Evolutionary conservation across 92 coral and sea anemone species (phyloP), one percentile per base, ranked within the genome.

Genomic region (Phymanthus crucifer): DNA sequence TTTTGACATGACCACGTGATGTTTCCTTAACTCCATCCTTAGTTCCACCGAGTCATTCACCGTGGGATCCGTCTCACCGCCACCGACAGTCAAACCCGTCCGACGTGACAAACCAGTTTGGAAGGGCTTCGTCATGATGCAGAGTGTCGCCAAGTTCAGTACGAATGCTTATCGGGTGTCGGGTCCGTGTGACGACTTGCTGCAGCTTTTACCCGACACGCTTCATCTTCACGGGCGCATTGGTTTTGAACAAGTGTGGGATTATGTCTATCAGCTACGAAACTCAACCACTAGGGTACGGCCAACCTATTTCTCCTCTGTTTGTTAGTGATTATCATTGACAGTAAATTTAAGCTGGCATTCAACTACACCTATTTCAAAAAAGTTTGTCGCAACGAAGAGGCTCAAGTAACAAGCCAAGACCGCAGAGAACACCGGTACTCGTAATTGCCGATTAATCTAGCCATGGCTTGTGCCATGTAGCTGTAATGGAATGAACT

Each of bases 51-150:
- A 92, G 70, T 90, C 97, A 12, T 85, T 80, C 21, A 72, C 91
- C 38, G 84, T 89, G 8, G 78, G 85, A 17, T 88, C 95, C 1
- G 84, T 79, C 14, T 86, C 93, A 8, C 92, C 98, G 0, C 85
- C 96, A 13, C 83, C 82, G 6, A 75, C 82, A 67, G 64, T 47
- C 46, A 87, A 87, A 80, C 85, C 93, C 29, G 71, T 79, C 36
- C 89, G 85, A 72, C 92, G 90, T 43, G 94, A 88, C 3, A 93
- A 85, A 6, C 85, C 92, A 5, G 95, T 92, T 19, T 95, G 99
- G 99, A 95, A 95, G 77, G 99, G 99, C 18, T 95, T 93, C 37
- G 97, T 95, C 47, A 95, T 95, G 99, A 95, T 95, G 99, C 97
- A 90, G 78, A 83, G 88, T 50, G 95, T 95, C 3, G 93, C 95